Evolutionary conservation across 2,797 vertebrate species (phyloP).

Genomic region (Galago senegalensis): DNA sequence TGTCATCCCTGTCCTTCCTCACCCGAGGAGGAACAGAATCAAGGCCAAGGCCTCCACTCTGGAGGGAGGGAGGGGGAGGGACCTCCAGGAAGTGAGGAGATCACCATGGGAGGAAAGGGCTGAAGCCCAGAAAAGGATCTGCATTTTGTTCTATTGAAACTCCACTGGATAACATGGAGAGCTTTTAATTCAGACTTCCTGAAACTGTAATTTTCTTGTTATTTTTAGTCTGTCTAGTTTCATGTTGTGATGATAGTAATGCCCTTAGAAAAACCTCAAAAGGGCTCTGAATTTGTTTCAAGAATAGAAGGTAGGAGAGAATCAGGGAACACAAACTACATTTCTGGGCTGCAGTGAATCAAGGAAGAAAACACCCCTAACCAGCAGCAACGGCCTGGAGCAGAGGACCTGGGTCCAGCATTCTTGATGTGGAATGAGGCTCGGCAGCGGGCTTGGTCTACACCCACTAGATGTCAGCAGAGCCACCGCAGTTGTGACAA

Average conservation of each 20-base stretch:
- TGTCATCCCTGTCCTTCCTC: background rate
- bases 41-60: background rate
- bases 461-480: background rate
- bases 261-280: conserved; percentile 65
- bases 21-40: background rate
- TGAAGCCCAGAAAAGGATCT: background rate
- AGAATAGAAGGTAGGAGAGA: conserved; percentile 23
- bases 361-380: background rate
- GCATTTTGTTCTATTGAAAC: conserved; percentile 49
- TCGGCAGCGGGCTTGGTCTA: background rate
- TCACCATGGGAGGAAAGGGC: background rate
- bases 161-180: background rate
- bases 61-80: background rate
- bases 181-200: conserved; percentile 66
- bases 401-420: background rate
- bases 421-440: background rate
- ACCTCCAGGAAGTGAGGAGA: background rate
- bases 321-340: background rate
- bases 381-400: background rate
- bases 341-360: background rate
- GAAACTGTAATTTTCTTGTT: conserved; percentile 69
- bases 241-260: conserved; percentile 23
- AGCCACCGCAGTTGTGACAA: background rate
- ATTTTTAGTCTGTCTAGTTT: conserved; percentile 68
- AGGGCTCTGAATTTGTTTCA: conserved; percentile 44